Evolutionary conservation across 2,797 vertebrate genomes (phyloP), one percentile per base, ranked within the genome.

Genomic region (Phylloscopus collybita): DNA sequence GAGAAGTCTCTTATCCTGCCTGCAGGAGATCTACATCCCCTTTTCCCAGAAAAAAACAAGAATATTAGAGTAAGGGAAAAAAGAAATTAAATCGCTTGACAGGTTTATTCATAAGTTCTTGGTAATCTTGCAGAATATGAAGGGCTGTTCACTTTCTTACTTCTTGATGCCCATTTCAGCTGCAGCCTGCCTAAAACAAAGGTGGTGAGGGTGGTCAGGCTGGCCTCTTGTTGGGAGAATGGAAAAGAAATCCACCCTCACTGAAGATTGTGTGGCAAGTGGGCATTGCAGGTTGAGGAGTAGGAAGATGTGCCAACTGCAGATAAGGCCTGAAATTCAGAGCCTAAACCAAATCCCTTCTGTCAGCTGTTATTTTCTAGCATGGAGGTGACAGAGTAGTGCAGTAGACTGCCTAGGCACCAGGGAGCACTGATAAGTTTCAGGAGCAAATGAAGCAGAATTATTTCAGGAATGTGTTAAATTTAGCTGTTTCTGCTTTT

Each of bases 401-500:
- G 56, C 75, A 73, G 42, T 14, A 45, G 40, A 32, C 36, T 83
- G 14, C 38, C 60, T 22, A 49, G 40, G 25, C n/a, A 91, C 27
- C 21, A 26, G 61, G 47, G 34, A 84, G 27, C 16, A 45, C 47
- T 80, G 66, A 1, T 12, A 80, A 60, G n/a, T 72, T 91, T 92
- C 71, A 84, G 30, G 44, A 82, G 56, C 14, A 76, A 82, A 84
- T 70, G 40, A 49, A 93, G n/a, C 20, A 72, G 40, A 87, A 82
- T 93, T 71, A 53, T 89, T 85, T 67, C 40, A 92, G 56, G 18
- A 93, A 89, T 38, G 30, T 45, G 11, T 70, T 87, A 38, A 73
- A 76, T 87, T 29, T 45, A 49, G 13, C 60, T 72, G 22, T 40
- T 94, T 79, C 45, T 2, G 1, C n/a, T 76, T 93, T 70, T 45